Evolutionary conservation across 2,888 invertebrate species (phyloP), one percentile per base, ranked within the genome.

Genomic region (Acleris literana): DNA sequence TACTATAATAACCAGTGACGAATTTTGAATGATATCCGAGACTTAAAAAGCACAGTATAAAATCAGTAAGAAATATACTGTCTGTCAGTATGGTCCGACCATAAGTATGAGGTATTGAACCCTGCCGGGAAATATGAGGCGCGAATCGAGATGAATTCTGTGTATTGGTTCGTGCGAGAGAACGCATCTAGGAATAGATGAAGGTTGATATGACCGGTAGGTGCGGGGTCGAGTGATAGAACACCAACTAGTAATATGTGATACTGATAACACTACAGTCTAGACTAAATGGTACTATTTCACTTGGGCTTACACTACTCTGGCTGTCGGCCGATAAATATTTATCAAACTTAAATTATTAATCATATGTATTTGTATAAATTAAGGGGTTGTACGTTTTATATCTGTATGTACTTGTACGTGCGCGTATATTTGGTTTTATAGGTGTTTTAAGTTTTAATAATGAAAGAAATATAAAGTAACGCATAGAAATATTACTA

Each of bases 211-310:
- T 71, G 69, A 70, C 69, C 72, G 74, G 74, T 75, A 74, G 73
- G 17, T n/a, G 20, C 64, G 63, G 55, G 68, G 72, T 73, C 71
- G 79, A 80, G 80, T 81, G 76, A 71, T 80, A 3, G 33, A 72
- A 84, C 84, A 83, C 84, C 85, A 85, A 84, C 74, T 83, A 82
- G 80, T 74, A 73, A 76, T 76, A 75, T 77, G 76, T 64, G 64
- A 60, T 64, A 60, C 55, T 75, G 64, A 70, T 76, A 73, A 72
- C 72, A 73, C 72, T 73, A 69, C 73, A 72, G 71, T 75, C 73
- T 74, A 75, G 70, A 70, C 63, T 71, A 73, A 49, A 54, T 53
- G 9, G 20, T 58, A 54, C 18, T 59, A 49, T 60, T 65, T 60
- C 59, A 55, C 60, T 55, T 56, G 49, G 49, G 55, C 55, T 65